phyloP scores from a whole-genome alignment of 2,113 vertebrate genomes.

The Osmerus mordax region DNA sequence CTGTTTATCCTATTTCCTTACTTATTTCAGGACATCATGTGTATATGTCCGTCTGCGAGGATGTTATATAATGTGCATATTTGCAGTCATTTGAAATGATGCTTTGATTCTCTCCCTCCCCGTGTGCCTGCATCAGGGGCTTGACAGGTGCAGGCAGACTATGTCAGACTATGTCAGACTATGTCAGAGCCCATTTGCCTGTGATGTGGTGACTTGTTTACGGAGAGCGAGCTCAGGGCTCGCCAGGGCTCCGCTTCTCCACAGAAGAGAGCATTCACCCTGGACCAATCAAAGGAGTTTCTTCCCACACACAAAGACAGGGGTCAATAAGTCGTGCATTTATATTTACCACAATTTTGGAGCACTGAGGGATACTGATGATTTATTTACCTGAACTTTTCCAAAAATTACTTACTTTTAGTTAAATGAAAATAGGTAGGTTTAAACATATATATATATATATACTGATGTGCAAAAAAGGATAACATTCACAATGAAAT shows the following conservation, averaged over 20 bases:
- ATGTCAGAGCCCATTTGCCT: conserved; percentile 11
- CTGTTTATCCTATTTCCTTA: background rate
- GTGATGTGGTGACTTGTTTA: conserved; percentile 8
- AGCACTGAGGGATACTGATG: background rate
- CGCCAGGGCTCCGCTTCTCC: background rate
- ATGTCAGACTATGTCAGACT: background rate
- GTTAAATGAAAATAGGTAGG: too few species aligned
- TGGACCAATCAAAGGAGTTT: conserved; percentile 1
- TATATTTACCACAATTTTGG: background rate
- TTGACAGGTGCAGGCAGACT: conserved; percentile 9
- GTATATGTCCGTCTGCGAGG: background rate
- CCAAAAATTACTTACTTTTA: background rate
- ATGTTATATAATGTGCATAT: background rate
- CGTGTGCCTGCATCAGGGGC: background rate
- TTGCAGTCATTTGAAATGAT: conserved; percentile 14
- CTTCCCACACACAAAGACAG: background rate
- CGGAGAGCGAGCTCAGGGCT: background rate
- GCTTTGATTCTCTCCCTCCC: conserved; percentile 2
- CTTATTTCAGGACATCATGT: background rate
- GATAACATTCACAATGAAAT: too few species aligned
- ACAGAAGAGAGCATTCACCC: conserved; percentile 3
- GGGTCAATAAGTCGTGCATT: conserved; percentile 3
- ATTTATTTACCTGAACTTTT: background rate
- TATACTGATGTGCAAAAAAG: too few species aligned
- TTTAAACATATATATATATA: too few species aligned